Evolutionary conservation across 2,888 invertebrate genomes (phyloP).

Genomic region (Drosophila atroscutellata): DNA sequence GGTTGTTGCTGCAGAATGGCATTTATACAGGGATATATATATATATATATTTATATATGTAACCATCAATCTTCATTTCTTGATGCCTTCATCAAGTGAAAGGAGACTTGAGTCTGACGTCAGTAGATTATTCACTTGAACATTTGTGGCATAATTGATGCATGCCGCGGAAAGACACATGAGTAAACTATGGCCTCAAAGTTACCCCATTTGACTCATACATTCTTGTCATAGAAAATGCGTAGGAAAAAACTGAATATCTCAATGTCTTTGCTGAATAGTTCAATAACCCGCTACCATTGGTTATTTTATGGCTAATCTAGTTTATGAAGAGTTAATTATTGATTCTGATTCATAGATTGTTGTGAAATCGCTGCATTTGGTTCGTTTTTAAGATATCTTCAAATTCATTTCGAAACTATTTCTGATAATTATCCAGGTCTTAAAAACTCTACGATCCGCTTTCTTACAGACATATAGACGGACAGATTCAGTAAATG

Average conservation of each 20-base stretch:
- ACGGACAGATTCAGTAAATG: too few species aligned
- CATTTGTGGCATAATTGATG: conserved; percentile 28
- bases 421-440: not conserved
- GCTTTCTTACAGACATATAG: too few species aligned
- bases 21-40: conserved; percentile 12
- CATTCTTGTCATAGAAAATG: conserved; percentile 29
- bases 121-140: conserved; percentile 40
- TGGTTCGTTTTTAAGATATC: not conserved
- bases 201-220: conserved; percentile 28
- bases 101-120: conserved; percentile 34
- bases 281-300: conserved; percentile 48
- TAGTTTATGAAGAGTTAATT: not conserved
- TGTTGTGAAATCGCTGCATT: conserved; percentile 31
- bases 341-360: conserved; percentile 34
- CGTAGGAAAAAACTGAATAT: conserved; percentile 20
- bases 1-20: conserved; percentile 26
- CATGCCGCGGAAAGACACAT: conserved; percentile 23
- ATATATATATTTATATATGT: too few species aligned
- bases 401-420: not conserved
- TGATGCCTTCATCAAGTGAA: conserved; percentile 37
- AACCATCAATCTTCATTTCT: conserved; percentile 40
- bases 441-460: too few species aligned
- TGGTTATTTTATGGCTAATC: conserved; percentile 22
- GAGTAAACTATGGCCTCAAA: conserved; percentile 19
- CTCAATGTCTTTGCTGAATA: conserved; percentile 23